Conservation (phyloP, 1,140 invertebrate genomes). For the Hyles euphorbiae region DNA sequence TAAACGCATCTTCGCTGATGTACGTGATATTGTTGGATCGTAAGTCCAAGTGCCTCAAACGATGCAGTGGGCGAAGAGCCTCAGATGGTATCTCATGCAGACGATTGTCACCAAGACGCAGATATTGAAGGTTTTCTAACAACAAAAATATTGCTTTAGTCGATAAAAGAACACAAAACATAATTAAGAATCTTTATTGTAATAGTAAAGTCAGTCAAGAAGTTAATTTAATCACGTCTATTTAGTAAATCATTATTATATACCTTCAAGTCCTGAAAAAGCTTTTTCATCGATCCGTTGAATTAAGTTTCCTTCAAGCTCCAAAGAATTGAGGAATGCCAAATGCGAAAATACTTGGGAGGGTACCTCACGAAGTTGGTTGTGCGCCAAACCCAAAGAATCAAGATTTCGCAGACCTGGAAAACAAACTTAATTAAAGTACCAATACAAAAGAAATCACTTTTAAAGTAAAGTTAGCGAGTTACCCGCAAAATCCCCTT, state of each 20-base stretch:
- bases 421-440: slow-evolving; percentile 6
- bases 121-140: slow-evolving; percentile 86
- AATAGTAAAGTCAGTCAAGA: too few species aligned
- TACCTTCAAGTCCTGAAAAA: slow-evolving; percentile 91
- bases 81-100: slow-evolving; percentile 88
- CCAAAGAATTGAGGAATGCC: slow-evolving; percentile 86
- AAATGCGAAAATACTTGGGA: slow-evolving; percentile 88
- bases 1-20: slow-evolving; percentile 89
- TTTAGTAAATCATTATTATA: background rate
- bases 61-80: slow-evolving; percentile 86
- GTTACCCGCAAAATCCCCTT: slow-evolving; percentile 89
- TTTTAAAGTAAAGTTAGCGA: background rate
- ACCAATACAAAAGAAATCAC: background rate
- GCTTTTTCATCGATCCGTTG: slow-evolving; percentile 86
- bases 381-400: slow-evolving; percentile 89
- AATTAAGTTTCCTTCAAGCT: slow-evolving; percentile 90
- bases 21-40: slow-evolving; percentile 90
- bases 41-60: slow-evolving; percentile 90
- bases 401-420: slow-evolving; percentile 81
- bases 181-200: too few species aligned
- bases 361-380: slow-evolving; percentile 85
- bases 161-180: background rate
- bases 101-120: slow-evolving; percentile 90
- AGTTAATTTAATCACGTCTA: background rate
- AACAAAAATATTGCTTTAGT: slow-evolving; percentile 4